A percentile compares a stretch with the other conserved stretches of the same genome.
phyloP scores from a whole-genome alignment of 2,113 vertebrate species.

The Uria lomvia region DNA sequence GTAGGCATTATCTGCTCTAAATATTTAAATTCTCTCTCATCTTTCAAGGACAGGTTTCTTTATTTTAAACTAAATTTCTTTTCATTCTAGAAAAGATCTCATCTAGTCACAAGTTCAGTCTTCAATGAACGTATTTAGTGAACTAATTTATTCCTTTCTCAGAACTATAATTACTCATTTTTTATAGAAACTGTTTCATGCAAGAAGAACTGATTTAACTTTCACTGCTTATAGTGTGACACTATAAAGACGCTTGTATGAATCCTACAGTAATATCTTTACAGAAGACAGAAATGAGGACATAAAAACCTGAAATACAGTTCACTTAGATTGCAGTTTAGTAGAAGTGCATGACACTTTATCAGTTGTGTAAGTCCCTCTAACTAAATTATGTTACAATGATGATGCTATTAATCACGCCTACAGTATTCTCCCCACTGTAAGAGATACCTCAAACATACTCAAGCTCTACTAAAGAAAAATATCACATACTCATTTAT shows the following conservation, averaged over 20 bases:
- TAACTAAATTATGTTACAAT: constrained; percentile 68
- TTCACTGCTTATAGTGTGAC: constrained; percentile 35
- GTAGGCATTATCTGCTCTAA: not conserved
- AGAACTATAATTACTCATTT: constrained; percentile 41
- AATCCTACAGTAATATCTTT: constrained; percentile 59
- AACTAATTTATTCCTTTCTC: constrained; percentile 49
- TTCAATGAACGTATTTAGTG: constrained; percentile 34
- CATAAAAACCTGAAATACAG: constrained; percentile 67
- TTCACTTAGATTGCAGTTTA: constrained; percentile 65
- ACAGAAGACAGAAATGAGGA: constrained; percentile 61
- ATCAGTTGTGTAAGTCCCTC: constrained; percentile 62
- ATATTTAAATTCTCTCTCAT: not conserved
- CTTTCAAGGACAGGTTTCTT: not conserved
- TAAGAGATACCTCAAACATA: constrained; percentile 29
- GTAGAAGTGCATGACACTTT: constrained; percentile 61
- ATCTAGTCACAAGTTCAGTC: constrained; percentile 28
- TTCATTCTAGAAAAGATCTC: constrained; percentile 6
- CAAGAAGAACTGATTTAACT: constrained; percentile 62
- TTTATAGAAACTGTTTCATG: constrained; percentile 57
- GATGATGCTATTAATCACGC: constrained; percentile 62
- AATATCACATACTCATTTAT: constrained; percentile 51
- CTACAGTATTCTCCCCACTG: not conserved
- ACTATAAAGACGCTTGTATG: constrained; percentile 57
- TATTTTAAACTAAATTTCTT: constrained; percentile 33
- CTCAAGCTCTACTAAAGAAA: constrained; percentile 22